Conservation (phyloP, 2,797 vertebrate species). For the Rhynchonycteris naso region DNA sequence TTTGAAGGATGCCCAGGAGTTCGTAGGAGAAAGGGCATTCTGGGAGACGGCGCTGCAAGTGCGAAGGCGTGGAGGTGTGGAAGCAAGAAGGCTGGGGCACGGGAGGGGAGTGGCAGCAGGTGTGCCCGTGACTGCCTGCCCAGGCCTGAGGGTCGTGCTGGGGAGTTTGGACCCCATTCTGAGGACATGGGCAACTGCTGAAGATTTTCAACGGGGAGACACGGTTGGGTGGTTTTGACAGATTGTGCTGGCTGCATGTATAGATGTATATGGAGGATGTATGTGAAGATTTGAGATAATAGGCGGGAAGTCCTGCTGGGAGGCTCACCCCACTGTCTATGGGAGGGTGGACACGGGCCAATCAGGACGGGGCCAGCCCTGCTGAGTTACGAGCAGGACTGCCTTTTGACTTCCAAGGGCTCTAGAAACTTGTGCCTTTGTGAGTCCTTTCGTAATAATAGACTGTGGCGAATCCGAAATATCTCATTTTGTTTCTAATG, state of each 20-base stretch:
- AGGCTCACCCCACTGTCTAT: neutral
- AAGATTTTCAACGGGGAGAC: neutral
- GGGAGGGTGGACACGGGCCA: neutral
- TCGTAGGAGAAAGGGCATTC: neutral
- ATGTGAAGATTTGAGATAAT: neutral
- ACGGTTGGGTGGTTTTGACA: neutral
- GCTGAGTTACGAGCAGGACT: neutral
- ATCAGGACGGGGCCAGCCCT: neutral
- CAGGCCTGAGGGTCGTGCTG: neutral
- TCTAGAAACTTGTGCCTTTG: neutral
- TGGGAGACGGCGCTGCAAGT: neutral
- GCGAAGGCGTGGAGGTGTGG: rapidly evolving
- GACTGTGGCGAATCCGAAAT: neutral
- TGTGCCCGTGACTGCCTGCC: rapidly evolving
- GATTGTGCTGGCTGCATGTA: neutral
- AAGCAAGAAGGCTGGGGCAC: neutral
- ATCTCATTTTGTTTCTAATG: slow-evolving; percentile 8
- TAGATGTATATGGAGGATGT: neutral
- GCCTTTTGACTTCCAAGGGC: too few relatives aligned
- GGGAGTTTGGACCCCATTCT: neutral
- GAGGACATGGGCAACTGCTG: neutral
- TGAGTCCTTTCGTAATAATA: neutral
- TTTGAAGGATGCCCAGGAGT: neutral
- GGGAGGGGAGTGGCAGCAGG: neutral
- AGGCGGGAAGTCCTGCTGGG: neutral